Base-by-base conservation (phyloP, 2,797 vertebrate species). In the Scleropages formosus region DNA sequence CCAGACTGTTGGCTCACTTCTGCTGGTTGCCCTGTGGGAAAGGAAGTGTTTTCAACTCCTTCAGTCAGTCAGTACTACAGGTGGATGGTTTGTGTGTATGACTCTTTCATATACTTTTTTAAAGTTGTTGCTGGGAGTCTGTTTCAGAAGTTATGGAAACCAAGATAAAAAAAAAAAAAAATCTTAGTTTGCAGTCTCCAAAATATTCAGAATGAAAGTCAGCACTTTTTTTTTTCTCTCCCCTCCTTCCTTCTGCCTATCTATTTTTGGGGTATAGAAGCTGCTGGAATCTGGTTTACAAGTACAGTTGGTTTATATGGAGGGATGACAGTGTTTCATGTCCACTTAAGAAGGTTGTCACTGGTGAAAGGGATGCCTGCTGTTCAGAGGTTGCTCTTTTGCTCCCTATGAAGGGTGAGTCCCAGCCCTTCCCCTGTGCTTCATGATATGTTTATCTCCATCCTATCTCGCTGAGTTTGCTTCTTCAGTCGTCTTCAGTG, bases 231-330 rank as follows among this genome's bases (percentile, higher is more conserved):
- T 6, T 82, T 24, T 16, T 71, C 10, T 71, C 20, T 18, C 13
- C 60, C 75, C 73, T 79, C 61, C 12, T 39, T 59, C 79, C 69
- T 63, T 83, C 56, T 78, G 18, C 60, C 18, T 15, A 31, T 15
- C 4, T 74, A 24, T 64, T 15, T 63, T 10, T 26, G 3, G 7
- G 39, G 6, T 39, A 39, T 31, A 2, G 31, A 39, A 39, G 31
- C 31, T 6, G 6, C 31, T 6, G 31, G 31, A 39, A 39, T 39
- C 31, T 39, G 31, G n/a, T n/a, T n/a, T n/a, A n/a, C n/a, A n/a
- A n/a, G n/a, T n/a, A n/a, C n/a, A n/a, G n/a, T 39, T 39, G 31
- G 31, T 39, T 6, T 39, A 31, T 39, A 39, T 39, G 31, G 6
- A 39, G 31, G 31, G 31, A 6, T 39, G 6, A 39, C 6, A 31